phyloP scores from a whole-genome alignment of 2,797 vertebrate species.

The Leptoclinus maculatus region DNA sequence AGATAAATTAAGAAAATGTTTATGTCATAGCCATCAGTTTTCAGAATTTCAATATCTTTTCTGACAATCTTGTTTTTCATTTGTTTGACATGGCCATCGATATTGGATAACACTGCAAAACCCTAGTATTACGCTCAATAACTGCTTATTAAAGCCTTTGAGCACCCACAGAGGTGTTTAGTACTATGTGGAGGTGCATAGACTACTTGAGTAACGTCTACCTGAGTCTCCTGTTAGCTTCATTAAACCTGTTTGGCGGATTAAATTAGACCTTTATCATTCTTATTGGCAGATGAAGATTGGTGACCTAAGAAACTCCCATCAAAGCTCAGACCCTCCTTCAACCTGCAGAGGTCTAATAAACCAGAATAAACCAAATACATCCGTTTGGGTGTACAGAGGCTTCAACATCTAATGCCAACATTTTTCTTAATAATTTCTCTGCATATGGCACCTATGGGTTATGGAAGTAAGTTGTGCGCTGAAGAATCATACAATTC shows the following conservation, averaged over 20 bases:
- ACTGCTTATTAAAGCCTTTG: not conserved
- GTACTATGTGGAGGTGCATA: not conserved
- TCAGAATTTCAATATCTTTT: not conserved
- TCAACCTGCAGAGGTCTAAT: not conserved
- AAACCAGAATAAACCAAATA: not conserved
- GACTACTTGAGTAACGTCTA: not conserved
- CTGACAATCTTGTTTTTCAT: not conserved
- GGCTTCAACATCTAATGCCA: not conserved
- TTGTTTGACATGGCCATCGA: not conserved
- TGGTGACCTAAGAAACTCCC: not conserved
- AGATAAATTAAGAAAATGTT: not conserved
- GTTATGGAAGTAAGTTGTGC: not conserved
- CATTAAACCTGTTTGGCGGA: not conserved
- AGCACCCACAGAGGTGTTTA: not conserved
- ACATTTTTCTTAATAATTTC: not conserved
- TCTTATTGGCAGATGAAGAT: not conserved
- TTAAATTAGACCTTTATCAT: not conserved
- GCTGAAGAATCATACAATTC: not conserved
- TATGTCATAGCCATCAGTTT: not conserved
- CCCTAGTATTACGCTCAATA: not conserved
- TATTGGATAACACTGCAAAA: not conserved
- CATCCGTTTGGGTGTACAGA: not conserved
- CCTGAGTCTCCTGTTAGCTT: not conserved
- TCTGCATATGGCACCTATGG: not conserved
- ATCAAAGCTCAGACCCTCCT: not conserved